Percentiles rank a stretch among this genome's conserved stretches.
phyloP scores from a whole-genome alignment of 2,797 vertebrate species.

The Chaenodraco wilsoni region DNA sequence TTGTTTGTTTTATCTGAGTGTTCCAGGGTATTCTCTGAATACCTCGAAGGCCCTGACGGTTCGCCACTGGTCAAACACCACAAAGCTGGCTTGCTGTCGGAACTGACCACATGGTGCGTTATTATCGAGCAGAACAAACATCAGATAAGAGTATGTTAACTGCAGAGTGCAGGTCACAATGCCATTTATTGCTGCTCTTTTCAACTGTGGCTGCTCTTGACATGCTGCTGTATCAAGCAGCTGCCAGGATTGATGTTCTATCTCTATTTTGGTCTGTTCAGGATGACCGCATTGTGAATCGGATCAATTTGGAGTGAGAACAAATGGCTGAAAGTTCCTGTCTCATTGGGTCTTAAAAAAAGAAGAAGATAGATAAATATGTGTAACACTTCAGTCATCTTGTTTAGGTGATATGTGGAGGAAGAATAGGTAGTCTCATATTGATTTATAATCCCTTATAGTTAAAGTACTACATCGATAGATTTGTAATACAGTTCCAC shows the following conservation, averaged over 20 bases:
- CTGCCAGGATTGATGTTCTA: slow-evolving; percentile 11
- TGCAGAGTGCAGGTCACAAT: not conserved
- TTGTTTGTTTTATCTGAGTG: too few species aligned
- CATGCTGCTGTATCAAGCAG: slow-evolving; percentile 7
- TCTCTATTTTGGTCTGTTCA: not conserved
- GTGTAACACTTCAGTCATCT: not conserved
- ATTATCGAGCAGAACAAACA: not conserved
- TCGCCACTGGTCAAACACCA: not conserved
- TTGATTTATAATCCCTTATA: not conserved
- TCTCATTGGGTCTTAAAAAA: not conserved
- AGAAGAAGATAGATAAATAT: too few species aligned
- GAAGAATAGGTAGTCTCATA: not conserved
- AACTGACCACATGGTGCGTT: not conserved
- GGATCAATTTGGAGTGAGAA: not conserved
- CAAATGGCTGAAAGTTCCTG: not conserved
- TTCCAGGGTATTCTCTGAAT: too few species aligned
- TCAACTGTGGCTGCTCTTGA: not conserved
- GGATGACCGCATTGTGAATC: not conserved
- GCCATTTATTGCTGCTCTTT: slow-evolving; percentile 19
- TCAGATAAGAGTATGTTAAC: not conserved
- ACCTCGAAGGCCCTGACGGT: too few species aligned
- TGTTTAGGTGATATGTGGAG: not conserved
- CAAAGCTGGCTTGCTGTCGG: not conserved
- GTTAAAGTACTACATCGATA: slow-evolving; percentile 1
- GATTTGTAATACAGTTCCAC: not conserved